phyloP scores from a whole-genome alignment of 1,140 invertebrate genomes.

The Neotoxoptera formosana region DNA sequence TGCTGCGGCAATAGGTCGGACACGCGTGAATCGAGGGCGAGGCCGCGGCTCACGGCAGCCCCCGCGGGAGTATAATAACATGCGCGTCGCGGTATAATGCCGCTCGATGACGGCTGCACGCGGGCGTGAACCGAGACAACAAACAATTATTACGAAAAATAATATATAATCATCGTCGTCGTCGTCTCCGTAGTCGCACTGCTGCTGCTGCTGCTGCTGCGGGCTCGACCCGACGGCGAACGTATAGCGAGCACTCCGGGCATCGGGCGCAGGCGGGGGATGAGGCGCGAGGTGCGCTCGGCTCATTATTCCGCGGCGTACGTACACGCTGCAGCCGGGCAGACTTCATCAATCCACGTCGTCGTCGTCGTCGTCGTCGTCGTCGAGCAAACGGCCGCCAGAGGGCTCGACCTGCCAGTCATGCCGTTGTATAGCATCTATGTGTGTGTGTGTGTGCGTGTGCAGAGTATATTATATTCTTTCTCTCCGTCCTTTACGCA shows the following conservation, averaged over 20 bases:
- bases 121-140: conserved; percentile 41
- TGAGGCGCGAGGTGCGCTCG: too few species aligned
- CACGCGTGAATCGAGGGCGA: background rate
- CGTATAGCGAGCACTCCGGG: background rate
- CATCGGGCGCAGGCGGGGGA: background rate
- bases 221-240: background rate
- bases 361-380: conserved; percentile 43
- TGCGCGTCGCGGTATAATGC: background rate
- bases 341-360: conserved; percentile 57
- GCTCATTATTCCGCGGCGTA: conserved; percentile 53
- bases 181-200: background rate
- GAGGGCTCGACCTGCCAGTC: conserved; percentile 53
- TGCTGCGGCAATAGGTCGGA: background rate
- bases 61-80: conserved; percentile 21
- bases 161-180: conserved; percentile 47
- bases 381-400: conserved; percentile 26
- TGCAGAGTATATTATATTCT: background rate
- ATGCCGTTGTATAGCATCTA: background rate
- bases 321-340: background rate
- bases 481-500: background rate
- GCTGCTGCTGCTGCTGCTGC: background rate
- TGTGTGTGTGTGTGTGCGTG: background rate
- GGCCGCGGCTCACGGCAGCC: background rate
- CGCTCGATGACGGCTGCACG: background rate
- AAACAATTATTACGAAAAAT: conserved; percentile 50